phyloP scores from a whole-genome alignment of 2,113 vertebrate species.

The Nematolebias whitei region DNA sequence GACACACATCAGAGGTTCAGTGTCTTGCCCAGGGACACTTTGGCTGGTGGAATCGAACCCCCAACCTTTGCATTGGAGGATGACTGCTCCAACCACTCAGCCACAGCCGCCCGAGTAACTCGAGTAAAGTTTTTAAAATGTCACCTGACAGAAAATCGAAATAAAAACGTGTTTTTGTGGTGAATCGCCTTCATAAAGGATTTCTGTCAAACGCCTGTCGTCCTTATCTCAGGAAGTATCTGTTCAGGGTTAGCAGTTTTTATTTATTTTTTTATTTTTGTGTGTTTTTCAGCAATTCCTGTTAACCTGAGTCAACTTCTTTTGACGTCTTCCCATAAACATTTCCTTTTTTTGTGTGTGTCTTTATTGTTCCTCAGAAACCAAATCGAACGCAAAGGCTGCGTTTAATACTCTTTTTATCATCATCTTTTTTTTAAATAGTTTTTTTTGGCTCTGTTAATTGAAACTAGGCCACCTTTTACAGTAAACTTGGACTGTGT shows the following conservation, averaged over 20 bases:
- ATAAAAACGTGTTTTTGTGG: too few relatives aligned
- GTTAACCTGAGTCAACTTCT: neutral
- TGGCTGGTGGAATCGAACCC: too few relatives aligned
- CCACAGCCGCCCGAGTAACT: too few relatives aligned
- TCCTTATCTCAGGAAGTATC: too few relatives aligned
- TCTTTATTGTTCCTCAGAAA: neutral
- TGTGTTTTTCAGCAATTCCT: neutral
- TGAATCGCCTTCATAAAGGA: too few relatives aligned
- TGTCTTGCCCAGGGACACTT: too few relatives aligned
- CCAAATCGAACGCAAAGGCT: neutral
- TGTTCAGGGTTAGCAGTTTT: too few relatives aligned
- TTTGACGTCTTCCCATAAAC: neutral
- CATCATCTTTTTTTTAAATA: neutral
- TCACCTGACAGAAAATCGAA: too few relatives aligned
- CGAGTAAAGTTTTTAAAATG: too few relatives aligned
- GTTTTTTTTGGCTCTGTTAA: neutral
- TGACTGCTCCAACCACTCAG: too few relatives aligned
- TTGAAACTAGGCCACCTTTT: neutral
- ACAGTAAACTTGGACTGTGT: neutral
- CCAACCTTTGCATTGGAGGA: too few relatives aligned
- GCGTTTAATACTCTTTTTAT: neutral
- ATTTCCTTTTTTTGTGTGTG: neutral
- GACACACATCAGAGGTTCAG: too few relatives aligned
- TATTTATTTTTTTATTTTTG: neutral
- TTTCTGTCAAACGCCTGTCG: neutral